Evolutionary conservation across 2,888 invertebrate species (phyloP).

Genomic region (Ochropleura leucogaster): DNA sequence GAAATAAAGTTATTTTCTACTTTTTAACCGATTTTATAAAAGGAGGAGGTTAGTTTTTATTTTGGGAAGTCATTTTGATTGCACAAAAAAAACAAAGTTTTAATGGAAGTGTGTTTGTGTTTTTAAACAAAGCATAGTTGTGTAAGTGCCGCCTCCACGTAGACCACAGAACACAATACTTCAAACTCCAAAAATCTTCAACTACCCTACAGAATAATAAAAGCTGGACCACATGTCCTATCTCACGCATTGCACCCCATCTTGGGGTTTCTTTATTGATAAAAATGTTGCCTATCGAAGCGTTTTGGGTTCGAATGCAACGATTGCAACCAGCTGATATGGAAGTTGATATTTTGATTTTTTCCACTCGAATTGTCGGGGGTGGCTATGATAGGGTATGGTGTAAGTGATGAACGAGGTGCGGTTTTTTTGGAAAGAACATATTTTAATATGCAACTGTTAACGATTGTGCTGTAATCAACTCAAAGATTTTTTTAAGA

Average conservation of each 20-base stretch:
- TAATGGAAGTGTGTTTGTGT: too few relatives aligned
- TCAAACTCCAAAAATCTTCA: constrained; percentile 1
- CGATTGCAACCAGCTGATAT: constrained; percentile 81
- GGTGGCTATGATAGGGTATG: constrained; percentile 54
- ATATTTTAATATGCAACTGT: too few relatives aligned
- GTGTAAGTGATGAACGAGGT: constrained; percentile 41
- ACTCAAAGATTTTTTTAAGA: too few relatives aligned
- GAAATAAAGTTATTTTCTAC: too few relatives aligned
- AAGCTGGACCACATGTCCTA: constrained; percentile 66
- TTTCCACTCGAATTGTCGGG: constrained; percentile 75
- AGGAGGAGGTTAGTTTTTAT: too few relatives aligned
- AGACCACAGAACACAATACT: background rate
- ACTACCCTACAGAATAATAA: constrained; percentile 38
- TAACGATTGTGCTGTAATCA: too few relatives aligned
- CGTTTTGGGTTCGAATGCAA: constrained; percentile 75
- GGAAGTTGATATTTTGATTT: constrained; percentile 81
- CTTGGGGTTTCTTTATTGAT: constrained; percentile 74
- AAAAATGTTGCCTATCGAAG: constrained; percentile 78
- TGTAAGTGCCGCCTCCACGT: too few relatives aligned
- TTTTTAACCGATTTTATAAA: too few relatives aligned
- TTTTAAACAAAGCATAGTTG: too few relatives aligned
- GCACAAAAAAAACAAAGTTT: too few relatives aligned
- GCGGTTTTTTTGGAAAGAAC: constrained; percentile 13
- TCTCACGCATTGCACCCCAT: constrained; percentile 64
- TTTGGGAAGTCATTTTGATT: too few relatives aligned